Evolutionary conservation across 2,797 vertebrate genomes (phyloP).

Genomic region (Artibeus jamaicensis): DNA sequence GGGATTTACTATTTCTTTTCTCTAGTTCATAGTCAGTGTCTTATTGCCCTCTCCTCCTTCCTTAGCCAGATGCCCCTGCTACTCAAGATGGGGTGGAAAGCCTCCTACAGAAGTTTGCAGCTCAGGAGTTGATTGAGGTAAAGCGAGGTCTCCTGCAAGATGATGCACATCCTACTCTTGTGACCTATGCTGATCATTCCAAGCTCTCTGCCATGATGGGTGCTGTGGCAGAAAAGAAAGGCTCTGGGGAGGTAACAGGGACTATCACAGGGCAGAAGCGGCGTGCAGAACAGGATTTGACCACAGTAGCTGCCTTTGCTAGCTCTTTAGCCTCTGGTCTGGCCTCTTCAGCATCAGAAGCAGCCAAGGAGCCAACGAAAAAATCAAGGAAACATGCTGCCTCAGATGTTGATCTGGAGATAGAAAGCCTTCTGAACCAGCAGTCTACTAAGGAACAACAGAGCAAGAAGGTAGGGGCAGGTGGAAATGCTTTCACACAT

Average conservation of each 20-base stretch:
- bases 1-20: neutral
- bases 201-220: conserved; percentile 94
- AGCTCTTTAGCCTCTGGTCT: conserved; percentile 64
- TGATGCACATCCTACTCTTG: conserved; percentile 85
- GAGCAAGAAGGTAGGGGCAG: conserved; percentile 91
- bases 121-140: conserved; percentile 94
- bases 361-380: conserved; percentile 78
- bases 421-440: conserved; percentile 93
- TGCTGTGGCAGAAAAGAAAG: conserved; percentile 88
- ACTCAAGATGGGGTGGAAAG: conserved; percentile 90
- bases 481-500: neutral
- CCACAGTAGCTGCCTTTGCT: conserved; percentile 43
- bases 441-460: conserved; percentile 97
- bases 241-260: conserved; percentile 56
- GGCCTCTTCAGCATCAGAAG: conserved; percentile 61
- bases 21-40: neutral
- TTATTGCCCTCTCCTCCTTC: neutral
- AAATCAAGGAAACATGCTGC: conserved; percentile 85
- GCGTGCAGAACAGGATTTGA: conserved; percentile 75
- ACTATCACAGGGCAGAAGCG: conserved; percentile 71
- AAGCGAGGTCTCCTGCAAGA: conserved; percentile 85
- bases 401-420: conserved; percentile 94
- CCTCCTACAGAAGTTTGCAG: conserved; percentile 93
- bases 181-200: conserved; percentile 92
- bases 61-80: conserved; percentile 87